Conservation (phyloP, 2,888 invertebrate species). For the Xestia sexstrigata region DNA sequence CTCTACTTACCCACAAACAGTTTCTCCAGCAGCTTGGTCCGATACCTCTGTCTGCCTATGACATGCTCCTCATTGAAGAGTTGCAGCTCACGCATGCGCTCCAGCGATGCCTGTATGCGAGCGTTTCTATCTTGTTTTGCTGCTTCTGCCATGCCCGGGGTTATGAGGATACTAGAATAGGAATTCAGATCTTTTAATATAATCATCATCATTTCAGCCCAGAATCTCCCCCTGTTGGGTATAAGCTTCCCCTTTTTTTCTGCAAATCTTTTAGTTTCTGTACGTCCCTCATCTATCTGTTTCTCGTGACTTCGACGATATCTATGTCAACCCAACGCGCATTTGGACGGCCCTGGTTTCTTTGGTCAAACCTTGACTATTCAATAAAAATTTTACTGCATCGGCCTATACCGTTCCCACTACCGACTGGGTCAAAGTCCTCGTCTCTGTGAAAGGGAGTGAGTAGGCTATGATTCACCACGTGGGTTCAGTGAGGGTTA, state of each 20-base stretch:
- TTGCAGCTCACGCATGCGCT: slow-evolving; percentile 82
- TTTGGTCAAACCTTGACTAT: background rate
- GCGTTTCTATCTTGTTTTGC: slow-evolving; percentile 73
- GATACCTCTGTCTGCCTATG: slow-evolving; percentile 76
- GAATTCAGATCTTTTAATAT: background rate
- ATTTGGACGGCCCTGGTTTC: background rate
- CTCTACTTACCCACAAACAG: slow-evolving; percentile 78
- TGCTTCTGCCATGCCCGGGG: slow-evolving; percentile 78
- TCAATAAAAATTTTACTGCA: background rate
- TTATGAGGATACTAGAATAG: slow-evolving; percentile 74
- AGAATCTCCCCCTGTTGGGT: background rate
- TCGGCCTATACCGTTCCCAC: background rate
- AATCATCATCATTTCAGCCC: background rate
- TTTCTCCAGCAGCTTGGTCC: slow-evolving; percentile 77
- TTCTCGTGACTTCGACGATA: background rate
- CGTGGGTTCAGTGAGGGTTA: no score
- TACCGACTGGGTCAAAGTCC: background rate
- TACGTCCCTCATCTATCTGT: background rate
- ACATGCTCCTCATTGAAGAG: slow-evolving; percentile 76
- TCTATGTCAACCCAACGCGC: background rate
- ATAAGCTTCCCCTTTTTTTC: background rate
- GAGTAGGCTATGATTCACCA: background rate
- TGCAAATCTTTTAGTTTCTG: background rate
- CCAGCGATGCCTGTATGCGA: slow-evolving; percentile 75
- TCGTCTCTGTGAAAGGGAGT: background rate